phyloP scores from a whole-genome alignment of 2,797 vertebrate genomes.

The Falco cherrug region DNA sequence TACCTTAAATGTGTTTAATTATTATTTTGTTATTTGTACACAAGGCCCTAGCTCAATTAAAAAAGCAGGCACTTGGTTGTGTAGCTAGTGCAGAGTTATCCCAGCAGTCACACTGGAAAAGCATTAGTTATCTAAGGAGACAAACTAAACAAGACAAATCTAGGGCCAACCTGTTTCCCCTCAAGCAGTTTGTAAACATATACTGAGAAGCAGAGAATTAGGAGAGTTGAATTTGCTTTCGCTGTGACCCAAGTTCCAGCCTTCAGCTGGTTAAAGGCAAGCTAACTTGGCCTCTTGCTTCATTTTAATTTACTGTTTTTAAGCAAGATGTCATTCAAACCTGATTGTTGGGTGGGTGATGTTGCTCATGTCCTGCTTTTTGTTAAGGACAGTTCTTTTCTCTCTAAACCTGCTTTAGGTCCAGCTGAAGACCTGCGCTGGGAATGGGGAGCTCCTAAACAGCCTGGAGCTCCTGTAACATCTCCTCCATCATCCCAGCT shows the following conservation, averaged over 20 bases:
- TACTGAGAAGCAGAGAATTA: not conserved
- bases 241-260: not conserved
- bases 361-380: not conserved
- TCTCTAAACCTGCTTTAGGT: not conserved
- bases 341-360: not conserved
- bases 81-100: not conserved
- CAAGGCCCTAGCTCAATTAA: not conserved
- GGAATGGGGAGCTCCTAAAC: not conserved
- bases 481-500: not conserved
- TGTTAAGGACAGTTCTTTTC: not conserved
- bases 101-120: constrained; percentile 1
- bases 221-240: not conserved
- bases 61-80: not conserved
- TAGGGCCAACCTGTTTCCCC: constrained; percentile 40
- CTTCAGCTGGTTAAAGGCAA: not conserved
- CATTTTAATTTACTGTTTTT: not conserved
- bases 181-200: constrained; percentile 13
- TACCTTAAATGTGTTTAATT: not conserved
- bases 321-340: not conserved
- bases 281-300: not conserved
- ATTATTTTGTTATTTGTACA: not conserved
- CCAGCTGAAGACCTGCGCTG: not conserved
- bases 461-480: not conserved
- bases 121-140: constrained; percentile 15
- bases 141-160: constrained; percentile 53